Conservation (phyloP, 2,888 invertebrate species). For the Polyploca ridens region DNA sequence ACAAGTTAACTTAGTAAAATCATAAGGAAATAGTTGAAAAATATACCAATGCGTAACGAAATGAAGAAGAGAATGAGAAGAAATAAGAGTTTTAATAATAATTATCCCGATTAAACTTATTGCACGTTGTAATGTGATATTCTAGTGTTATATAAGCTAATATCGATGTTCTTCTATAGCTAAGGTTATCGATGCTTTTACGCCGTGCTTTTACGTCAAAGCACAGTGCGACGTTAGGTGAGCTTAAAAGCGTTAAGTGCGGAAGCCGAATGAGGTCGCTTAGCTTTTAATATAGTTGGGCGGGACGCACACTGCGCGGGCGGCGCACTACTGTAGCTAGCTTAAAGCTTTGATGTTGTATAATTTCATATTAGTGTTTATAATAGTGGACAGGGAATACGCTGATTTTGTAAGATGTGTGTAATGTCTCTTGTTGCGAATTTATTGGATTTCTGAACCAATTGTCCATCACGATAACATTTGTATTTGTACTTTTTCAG, state of each 20-base stretch:
- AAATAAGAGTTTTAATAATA: no score
- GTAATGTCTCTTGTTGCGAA: no score
- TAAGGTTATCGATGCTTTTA: slow-evolving; percentile 36
- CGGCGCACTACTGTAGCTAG: neutral
- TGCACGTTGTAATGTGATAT: neutral
- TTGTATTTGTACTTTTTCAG: no score
- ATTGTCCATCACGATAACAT: no score
- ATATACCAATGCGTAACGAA: no score
- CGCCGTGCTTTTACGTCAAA: slow-evolving; percentile 36
- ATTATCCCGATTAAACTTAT: neutral
- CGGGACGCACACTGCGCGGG: slow-evolving; percentile 48
- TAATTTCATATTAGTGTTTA: neutral
- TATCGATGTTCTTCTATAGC: neutral
- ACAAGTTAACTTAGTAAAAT: no score
- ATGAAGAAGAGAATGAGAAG: no score
- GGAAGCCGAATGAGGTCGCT: slow-evolving; percentile 76
- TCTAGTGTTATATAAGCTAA: neutral
- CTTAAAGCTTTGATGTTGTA: slow-evolving; percentile 5
- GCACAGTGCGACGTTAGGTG: slow-evolving; percentile 47
- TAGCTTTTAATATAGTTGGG: slow-evolving; percentile 74
- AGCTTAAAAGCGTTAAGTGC: slow-evolving; percentile 69
- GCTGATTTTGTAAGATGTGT: no score
- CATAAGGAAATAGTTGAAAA: no score
- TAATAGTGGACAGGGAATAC: neutral
- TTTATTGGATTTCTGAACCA: no score